Evolutionary conservation across 2,797 vertebrate genomes (phyloP).

Genomic region (Schizothorax lantsangensis): DNA sequence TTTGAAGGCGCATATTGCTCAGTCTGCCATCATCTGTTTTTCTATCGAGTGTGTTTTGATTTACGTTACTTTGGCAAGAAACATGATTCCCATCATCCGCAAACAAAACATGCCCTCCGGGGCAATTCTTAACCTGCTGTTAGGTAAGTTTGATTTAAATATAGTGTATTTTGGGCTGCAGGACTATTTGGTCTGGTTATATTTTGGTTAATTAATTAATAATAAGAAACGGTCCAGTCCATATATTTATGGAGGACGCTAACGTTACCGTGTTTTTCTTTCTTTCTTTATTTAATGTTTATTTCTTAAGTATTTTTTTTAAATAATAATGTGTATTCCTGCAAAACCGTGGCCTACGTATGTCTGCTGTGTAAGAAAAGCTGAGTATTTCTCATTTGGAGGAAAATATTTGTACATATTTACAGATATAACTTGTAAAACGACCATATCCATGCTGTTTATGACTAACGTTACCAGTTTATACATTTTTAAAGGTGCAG

Average conservation of each 20-base stretch:
- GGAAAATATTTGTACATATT: background rate
- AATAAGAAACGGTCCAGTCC: background rate
- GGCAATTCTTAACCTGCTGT: slow-evolving; percentile 64
- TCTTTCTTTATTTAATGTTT: background rate
- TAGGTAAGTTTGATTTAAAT: slow-evolving; percentile 67
- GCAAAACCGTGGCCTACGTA: background rate
- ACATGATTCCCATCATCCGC: slow-evolving; percentile 67
- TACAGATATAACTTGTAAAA: background rate
- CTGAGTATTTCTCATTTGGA: background rate
- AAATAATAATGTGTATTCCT: background rate
- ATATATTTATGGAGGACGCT: background rate
- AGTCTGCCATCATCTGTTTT: slow-evolving; percentile 3
- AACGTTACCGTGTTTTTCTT: background rate
- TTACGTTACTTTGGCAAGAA: slow-evolving; percentile 52
- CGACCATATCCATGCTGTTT: background rate
- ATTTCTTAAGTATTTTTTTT: background rate
- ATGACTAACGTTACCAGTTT: background rate
- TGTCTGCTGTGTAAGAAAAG: background rate
- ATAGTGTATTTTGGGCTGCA: background rate
- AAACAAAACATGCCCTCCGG: slow-evolving; percentile 60
- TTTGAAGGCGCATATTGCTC: background rate
- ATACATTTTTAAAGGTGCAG: background rate
- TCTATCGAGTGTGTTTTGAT: slow-evolving; percentile 55
- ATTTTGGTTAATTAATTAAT: background rate
- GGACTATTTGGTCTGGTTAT: background rate